A percentile compares a stretch with the other conserved stretches of the same genome.
These are phyloP conservation scores for Nylanderia fulva DNA, from an alignment of 1,140 invertebrate genomes.

Conservation along the genomic window DNA sequence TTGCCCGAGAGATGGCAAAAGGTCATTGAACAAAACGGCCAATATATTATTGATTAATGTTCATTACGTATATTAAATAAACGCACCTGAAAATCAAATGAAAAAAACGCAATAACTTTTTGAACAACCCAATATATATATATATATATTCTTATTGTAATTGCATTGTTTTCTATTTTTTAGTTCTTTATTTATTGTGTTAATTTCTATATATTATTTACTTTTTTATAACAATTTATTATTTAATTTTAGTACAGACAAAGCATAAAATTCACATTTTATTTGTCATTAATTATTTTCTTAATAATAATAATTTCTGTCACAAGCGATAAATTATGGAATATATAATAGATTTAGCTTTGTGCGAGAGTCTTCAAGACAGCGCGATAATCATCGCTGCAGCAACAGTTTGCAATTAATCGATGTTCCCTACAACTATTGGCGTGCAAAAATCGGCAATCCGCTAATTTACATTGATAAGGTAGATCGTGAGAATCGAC, in stretches of 20 bases:
- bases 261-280: neutral
- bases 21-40: no score
- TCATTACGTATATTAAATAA: no score
- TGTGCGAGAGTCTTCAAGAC: conserved; percentile 59
- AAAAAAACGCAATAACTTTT: no score
- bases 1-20: no score
- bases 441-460: conserved; percentile 91
- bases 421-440: conserved; percentile 91
- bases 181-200: neutral
- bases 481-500: conserved; percentile 84
- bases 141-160: neutral
- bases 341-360: neutral
- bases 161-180: neutral
- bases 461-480: conserved; percentile 88
- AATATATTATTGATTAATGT: no score
- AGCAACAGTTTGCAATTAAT: conserved; percentile 91
- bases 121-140: no score
- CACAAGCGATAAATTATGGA: neutral
- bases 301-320: neutral
- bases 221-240: neutral
- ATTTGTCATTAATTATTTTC: neutral
- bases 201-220: neutral
- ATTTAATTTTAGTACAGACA: neutral
- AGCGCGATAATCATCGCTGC: conserved; percentile 85
- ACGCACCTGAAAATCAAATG: no score